phyloP scores from a whole-genome alignment of 2,888 invertebrate genomes.

The Hirtodrosophila histrioides region DNA sequence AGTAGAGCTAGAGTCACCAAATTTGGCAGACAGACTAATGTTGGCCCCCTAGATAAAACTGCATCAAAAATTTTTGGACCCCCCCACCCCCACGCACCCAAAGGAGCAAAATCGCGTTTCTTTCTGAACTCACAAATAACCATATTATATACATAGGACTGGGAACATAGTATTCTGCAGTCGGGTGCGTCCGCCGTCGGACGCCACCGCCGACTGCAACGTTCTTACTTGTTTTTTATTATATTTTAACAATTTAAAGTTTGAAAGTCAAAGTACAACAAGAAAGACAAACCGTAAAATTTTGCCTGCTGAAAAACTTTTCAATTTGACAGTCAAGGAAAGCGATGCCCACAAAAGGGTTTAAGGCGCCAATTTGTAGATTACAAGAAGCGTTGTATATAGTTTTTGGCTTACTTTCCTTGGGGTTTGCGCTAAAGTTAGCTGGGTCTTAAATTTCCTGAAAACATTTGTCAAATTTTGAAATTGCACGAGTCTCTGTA shows the following conservation, averaged over 20 bases:
- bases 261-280: constrained; percentile 41
- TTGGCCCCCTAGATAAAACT: too few species aligned
- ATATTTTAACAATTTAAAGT: constrained; percentile 53
- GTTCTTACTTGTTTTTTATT: constrained; percentile 31
- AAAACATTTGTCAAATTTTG: constrained; percentile 23
- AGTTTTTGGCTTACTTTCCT: constrained; percentile 32
- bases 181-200: too few species aligned
- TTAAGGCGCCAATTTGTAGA: constrained; percentile 66
- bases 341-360: constrained; percentile 26
- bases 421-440: background rate
- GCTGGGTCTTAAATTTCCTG: constrained; percentile 28
- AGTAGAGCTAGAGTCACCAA: too few species aligned
- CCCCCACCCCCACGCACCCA: too few species aligned
- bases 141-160: too few species aligned
- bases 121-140: too few species aligned
- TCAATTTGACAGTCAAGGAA: constrained; percentile 33
- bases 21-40: too few species aligned
- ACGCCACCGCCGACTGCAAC: too few species aligned
- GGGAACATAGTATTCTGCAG: too few species aligned
- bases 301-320: constrained; percentile 49
- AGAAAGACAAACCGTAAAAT: constrained; percentile 44
- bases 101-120: too few species aligned
- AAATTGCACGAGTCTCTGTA: constrained; percentile 33
- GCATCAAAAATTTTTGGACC: too few species aligned
- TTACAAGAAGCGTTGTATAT: constrained; percentile 32